Base-by-base conservation (phyloP, 1,140 invertebrate species). In the Drosophila albomicans region DNA sequence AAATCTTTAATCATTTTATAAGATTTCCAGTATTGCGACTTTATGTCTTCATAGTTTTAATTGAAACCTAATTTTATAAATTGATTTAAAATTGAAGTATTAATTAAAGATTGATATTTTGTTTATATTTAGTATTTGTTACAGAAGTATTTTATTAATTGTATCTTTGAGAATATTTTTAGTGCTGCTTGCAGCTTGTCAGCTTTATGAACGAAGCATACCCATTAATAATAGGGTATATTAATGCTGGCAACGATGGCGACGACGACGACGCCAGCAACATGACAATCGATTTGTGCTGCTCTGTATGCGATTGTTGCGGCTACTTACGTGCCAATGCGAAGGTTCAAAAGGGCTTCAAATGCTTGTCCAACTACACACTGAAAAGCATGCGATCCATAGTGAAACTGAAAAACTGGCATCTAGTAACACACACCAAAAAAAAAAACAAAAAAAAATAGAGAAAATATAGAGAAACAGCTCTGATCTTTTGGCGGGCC, bases 261-360 rank as follows among this genome's bases (percentile, higher is more conserved):
- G 58, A 69, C 73, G 58, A 69, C 73, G 58, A 69, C 73, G 51
- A 75, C 43, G 51, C 43, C 67, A 81, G 75, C 65, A 65, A 87
- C 82, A 87, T 82, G 79, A 82, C 82, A 78, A 87, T 87, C 84
- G 84, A 87, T 85, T 85, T 85, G 73, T 82, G 81, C 62, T 78
- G 81, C 73, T 79, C 79, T 81, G 65, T 81, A 64, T 73, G 81
- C 81, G 72, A 84, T 87, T 74, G 82, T 81, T 79, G 70, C 76
- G 68, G 76, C 82, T 79, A 82, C 70, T 78, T 81, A 88, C 85
- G 85, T 88, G 85, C 84, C 85, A 76, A 75, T 71, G 84, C 80
- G 80, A 84, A 64, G 85, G 85, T 88, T 89, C 67, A 84, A 79
- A 84, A 88, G 75, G 85, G 85, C 78, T 73, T 51, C 68, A 67